Conservation (phyloP, 1,140 invertebrate genomes). For the Lerema accius region DNA sequence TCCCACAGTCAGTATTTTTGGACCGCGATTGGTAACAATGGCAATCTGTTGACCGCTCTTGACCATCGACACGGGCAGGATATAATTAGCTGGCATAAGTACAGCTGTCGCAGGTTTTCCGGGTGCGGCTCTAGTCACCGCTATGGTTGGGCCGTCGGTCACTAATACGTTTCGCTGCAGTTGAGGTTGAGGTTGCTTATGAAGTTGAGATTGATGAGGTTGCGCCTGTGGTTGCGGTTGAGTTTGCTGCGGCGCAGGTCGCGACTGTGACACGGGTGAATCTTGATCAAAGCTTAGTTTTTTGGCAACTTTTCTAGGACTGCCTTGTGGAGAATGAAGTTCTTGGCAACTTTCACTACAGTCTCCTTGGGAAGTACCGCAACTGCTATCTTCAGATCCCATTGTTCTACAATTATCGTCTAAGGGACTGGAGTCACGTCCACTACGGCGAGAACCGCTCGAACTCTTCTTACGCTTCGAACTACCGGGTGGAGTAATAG, state of each 20-base stretch:
- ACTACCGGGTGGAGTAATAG: constrained; percentile 87
- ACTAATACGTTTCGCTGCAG: constrained; percentile 83
- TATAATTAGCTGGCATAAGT: constrained; percentile 87
- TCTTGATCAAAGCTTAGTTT: constrained; percentile 77
- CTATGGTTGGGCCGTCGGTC: constrained; percentile 81
- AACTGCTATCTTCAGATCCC: constrained; percentile 88
- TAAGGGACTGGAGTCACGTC: constrained; percentile 83
- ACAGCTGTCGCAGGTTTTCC: constrained; percentile 84
- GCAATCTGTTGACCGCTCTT: constrained; percentile 88
- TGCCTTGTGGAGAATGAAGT: constrained; percentile 78
- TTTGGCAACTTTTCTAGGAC: constrained; percentile 74
- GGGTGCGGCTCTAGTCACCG: constrained; percentile 71
- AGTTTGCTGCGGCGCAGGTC: constrained; percentile 69
- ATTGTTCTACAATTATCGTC: constrained; percentile 87
- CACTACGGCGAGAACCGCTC: constrained; percentile 80
- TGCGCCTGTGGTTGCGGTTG: constrained; percentile 42
- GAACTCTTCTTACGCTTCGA: constrained; percentile 89
- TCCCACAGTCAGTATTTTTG: constrained; percentile 85
- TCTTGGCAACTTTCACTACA: constrained; percentile 75
- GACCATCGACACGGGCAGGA: constrained; percentile 87
- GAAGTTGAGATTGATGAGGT: constrained; percentile 43
- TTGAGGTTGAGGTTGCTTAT: constrained; percentile 45
- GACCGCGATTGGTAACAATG: constrained; percentile 86
- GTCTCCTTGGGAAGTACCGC: constrained; percentile 85
- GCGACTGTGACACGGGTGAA: constrained; percentile 37